Conservation (phyloP, 2,797 vertebrate genomes). For the Atherinosoma microstoma region DNA sequence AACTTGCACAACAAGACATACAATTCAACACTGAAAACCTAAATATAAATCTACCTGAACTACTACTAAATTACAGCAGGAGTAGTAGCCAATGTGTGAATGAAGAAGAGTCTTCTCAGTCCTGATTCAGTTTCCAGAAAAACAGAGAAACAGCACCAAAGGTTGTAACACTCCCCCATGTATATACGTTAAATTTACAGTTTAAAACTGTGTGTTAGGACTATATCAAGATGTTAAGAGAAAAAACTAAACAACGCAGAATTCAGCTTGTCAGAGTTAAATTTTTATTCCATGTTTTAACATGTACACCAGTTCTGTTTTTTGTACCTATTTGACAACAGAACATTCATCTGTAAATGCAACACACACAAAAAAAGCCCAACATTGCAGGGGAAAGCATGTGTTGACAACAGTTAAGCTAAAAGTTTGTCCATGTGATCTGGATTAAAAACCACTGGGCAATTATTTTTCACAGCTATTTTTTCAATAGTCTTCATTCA, state of each 20-base stretch:
- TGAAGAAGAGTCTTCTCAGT: no score
- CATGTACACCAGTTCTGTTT: slow-evolving; percentile 37
- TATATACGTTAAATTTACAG: no score
- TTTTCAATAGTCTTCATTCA: slow-evolving; percentile 28
- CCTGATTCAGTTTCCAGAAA: no score
- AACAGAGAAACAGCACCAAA: no score
- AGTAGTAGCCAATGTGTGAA: no score
- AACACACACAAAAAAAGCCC: background rate
- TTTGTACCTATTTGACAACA: slow-evolving; percentile 20
- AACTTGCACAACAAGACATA: no score
- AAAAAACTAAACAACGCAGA: slow-evolving; percentile 3
- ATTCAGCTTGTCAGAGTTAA: slow-evolving; percentile 16
- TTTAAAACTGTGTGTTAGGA: no score
- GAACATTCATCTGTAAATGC: slow-evolving; percentile 21
- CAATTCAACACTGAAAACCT: no score
- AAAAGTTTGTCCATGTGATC: slow-evolving; percentile 25
- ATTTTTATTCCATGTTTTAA: slow-evolving; percentile 45
- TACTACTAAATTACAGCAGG: no score
- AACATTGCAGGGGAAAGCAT: slow-evolving; percentile 21
- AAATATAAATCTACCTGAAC: no score
- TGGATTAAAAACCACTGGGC: slow-evolving; percentile 27
- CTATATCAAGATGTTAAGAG: background rate
- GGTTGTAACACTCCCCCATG: no score
- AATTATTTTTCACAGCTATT: slow-evolving; percentile 38
- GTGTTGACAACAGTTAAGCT: slow-evolving; percentile 8